Percentiles rank a stretch among this genome's conserved stretches.
These are phyloP conservation scores for Arenicola marina DNA, from an alignment of 2,888 invertebrate species.

Conservation along the genomic window DNA sequence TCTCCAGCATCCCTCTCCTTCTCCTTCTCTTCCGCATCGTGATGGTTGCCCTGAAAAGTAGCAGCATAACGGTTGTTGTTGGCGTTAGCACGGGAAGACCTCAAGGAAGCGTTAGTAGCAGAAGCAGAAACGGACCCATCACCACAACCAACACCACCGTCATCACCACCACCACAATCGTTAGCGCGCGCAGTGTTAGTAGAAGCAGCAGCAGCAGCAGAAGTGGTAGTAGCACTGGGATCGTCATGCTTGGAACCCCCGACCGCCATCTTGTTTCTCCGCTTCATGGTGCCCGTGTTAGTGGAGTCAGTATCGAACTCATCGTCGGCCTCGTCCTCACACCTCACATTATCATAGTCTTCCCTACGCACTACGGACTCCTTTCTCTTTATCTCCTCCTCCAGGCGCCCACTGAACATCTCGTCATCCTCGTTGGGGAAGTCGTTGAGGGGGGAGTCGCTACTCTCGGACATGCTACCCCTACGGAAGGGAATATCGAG, in stretches of 20 bases:
- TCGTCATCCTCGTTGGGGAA: conserved; percentile 12
- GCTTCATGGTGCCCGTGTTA: conserved; percentile 26
- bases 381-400: conserved; percentile 17
- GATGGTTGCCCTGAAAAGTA: conserved; percentile 11
- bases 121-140: not conserved
- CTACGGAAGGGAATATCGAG: conserved; percentile 6
- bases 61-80: not conserved
- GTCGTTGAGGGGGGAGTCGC: conserved; percentile 25
- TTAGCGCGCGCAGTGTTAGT: not conserved
- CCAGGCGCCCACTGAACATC: conserved; percentile 15
- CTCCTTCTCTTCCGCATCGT: not conserved
- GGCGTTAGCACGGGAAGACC: conserved; percentile 2
- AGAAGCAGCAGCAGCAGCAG: not conserved
- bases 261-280: conserved; percentile 12
- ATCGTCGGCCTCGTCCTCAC: not conserved
- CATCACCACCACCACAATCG: conserved; percentile 2
- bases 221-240: not conserved
- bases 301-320: not conserved
- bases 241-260: not conserved
- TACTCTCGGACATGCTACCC: conserved; percentile 23
- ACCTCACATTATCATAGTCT: not conserved
- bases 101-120: not conserved
- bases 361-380: conserved; percentile 4
- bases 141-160: too few species aligned
- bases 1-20: not conserved